A percentile compares a stretch with the other conserved stretches of the same genome.
phyloP scores from a whole-genome alignment of 2,113 vertebrate species.

The Neotragus moschatus region DNA sequence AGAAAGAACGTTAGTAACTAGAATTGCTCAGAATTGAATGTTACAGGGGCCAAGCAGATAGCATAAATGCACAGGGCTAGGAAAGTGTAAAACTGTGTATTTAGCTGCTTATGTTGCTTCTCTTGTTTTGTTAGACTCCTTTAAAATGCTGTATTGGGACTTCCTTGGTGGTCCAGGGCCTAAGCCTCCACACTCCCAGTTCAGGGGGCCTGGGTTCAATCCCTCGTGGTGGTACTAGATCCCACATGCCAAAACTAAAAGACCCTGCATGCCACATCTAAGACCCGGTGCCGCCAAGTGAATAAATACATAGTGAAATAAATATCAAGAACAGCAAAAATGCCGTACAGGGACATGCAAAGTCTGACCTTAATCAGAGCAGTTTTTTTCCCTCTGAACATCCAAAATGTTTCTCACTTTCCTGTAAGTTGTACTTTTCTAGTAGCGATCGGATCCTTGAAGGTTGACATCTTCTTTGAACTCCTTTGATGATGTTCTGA shows the following conservation, averaged over 20 bases:
- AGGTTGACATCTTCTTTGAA: not conserved
- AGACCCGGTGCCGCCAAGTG: not conserved
- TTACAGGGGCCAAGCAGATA: not conserved
- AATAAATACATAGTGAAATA: not conserved
- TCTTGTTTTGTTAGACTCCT: not conserved
- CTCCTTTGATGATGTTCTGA: not conserved
- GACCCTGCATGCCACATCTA: not conserved
- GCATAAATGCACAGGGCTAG: not conserved
- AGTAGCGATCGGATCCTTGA: not conserved
- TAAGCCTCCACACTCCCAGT: not conserved
- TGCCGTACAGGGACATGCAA: not conserved
- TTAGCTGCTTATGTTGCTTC: not conserved
- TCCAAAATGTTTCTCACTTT: not conserved
- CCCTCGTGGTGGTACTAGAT: not conserved
- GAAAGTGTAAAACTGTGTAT: not conserved
- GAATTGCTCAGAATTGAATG: not conserved
- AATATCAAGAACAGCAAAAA: not conserved
- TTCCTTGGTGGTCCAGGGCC: not conserved
- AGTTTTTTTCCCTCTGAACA: not conserved
- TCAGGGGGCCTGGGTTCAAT: not conserved
- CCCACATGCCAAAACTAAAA: not conserved
- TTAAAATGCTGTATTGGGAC: not conserved
- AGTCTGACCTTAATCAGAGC: not conserved
- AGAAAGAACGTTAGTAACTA: not conserved
- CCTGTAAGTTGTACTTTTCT: not conserved